Evolutionary conservation across 2,888 invertebrate species (phyloP), one percentile per base, ranked within the genome.

Genomic region (Apotomis betuletana): DNA sequence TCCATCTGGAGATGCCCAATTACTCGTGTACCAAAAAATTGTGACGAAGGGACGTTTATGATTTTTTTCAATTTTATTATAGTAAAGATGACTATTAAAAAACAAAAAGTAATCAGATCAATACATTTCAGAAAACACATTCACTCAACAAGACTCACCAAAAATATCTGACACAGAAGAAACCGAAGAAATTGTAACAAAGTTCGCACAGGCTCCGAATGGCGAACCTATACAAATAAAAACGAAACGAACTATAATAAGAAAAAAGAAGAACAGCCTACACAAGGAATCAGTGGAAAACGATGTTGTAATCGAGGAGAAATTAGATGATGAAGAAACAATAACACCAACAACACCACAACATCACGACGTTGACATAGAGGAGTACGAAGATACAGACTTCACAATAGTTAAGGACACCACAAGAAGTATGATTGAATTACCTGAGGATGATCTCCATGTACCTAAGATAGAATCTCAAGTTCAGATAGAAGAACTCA

Each of bases 181-280:
- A 91, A 90, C 92, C 58, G 94, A 94, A 85, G 95, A 95, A 90
- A 94, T 95, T 15, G 83, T 95, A 54, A 95, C 94, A 0, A 95
- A 94, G 85, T 95, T 95, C 77, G 86, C 94, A 76, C 88, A 91
- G 82, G 83, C 89, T 57, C 90, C 94, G 9, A 88, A 90, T 69
- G 85, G 87, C n/a, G 94, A 94, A 85, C 93, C 94, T 6, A 92
- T 90, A 73, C 92, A 94, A 85, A 89, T 94, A 15, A 93, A 94
- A 84, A 95, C 94, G 2, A 95, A 94, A 82, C 80, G 94, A 77
- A 95, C 95, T 0, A 93, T 94, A 72, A 79, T 94, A 70, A 86
- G 92, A 77, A 94, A 93, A 78, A 93, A 90, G 78, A 87, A 86
- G 54, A 86, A 79, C 0, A n/a, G 5, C 2, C 4, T 36, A n/a